Conservation (phyloP, 2,888 invertebrate species). For the Ichneumoninae sp. region DNA sequence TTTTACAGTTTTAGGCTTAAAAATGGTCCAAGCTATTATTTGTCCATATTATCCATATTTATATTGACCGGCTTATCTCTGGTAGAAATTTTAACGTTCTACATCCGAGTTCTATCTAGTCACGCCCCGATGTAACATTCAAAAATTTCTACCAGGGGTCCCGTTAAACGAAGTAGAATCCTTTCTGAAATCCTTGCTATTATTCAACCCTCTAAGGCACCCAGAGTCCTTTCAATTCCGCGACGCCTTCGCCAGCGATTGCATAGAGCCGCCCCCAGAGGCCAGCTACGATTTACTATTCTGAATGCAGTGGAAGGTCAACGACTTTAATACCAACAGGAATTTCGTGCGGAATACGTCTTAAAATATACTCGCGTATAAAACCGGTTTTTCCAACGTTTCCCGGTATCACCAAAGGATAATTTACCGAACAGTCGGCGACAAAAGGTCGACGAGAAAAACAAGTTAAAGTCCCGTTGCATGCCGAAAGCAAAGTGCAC, state of each 20-base stretch:
- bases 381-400: conserved; percentile 38
- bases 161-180: background rate
- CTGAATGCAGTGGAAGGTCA: background rate
- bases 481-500: conserved; percentile 39
- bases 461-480: conserved; percentile 13
- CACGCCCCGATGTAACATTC: background rate
- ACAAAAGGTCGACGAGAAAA: background rate
- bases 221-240: background rate
- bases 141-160: background rate
- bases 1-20: background rate
- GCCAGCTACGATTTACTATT: background rate
- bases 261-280: background rate
- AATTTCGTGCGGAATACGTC: conserved; percentile 2
- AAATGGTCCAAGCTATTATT: background rate
- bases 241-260: background rate
- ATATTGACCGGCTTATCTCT: background rate
- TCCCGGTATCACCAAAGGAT: conserved; percentile 10
- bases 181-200: background rate
- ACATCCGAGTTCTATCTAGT: background rate
- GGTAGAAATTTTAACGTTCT: background rate
- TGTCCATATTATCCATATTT: background rate
- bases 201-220: background rate
- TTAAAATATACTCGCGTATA: background rate
- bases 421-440: background rate
- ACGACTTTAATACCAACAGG: background rate